Percentiles rank a stretch among this genome's conserved stretches.
Conservation (phyloP, 2,113 vertebrate genomes). For the Nematolebias whitei region DNA sequence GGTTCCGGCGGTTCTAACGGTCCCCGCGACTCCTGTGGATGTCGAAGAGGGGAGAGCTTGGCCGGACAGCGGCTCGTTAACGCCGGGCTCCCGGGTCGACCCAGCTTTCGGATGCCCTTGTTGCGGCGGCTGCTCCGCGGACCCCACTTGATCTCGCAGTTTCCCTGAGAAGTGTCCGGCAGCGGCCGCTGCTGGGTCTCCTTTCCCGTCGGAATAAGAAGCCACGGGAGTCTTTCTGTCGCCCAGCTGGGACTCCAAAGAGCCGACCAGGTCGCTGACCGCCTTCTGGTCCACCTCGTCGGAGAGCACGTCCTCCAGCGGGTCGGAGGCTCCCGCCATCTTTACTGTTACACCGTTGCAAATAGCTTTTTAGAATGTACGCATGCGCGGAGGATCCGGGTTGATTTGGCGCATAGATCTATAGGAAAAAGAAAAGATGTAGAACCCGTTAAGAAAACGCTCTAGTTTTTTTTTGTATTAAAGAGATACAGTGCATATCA, state of each 20-base stretch:
- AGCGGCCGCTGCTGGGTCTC: slow-evolving; percentile 52
- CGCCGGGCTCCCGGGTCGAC: slow-evolving; percentile 61
- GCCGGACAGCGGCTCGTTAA: slow-evolving; percentile 57
- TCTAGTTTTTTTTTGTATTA: too few species aligned
- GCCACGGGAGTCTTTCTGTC: slow-evolving; percentile 67
- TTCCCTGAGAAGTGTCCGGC: slow-evolving; percentile 77
- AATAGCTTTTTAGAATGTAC: slow-evolving; percentile 79
- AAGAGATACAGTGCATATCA: too few species aligned
- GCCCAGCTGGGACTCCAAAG: slow-evolving; percentile 84
- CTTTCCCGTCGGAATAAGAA: slow-evolving; percentile 61
- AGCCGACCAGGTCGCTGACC: slow-evolving; percentile 86
- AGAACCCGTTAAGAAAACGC: neutral
- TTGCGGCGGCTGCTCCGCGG: slow-evolving; percentile 72
- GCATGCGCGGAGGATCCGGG: slow-evolving; percentile 79
- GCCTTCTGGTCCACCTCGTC: slow-evolving; percentile 88
- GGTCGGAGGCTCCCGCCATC: slow-evolving; percentile 89
- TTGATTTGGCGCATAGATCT: slow-evolving; percentile 52
- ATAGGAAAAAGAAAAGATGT: slow-evolving; percentile 6
- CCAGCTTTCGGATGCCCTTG: slow-evolving; percentile 78
- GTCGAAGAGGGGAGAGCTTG: slow-evolving; percentile 59
- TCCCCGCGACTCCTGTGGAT: slow-evolving; percentile 58
- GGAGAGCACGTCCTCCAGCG: slow-evolving; percentile 90
- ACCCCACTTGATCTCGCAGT: slow-evolving; percentile 73
- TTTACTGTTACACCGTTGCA: slow-evolving; percentile 83
- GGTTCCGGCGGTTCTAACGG: slow-evolving; percentile 57